Evolutionary conservation across 30 jellyfish, hydroid and myxozoan species (phyloP).

Genomic region (Turritopsis rubra): DNA sequence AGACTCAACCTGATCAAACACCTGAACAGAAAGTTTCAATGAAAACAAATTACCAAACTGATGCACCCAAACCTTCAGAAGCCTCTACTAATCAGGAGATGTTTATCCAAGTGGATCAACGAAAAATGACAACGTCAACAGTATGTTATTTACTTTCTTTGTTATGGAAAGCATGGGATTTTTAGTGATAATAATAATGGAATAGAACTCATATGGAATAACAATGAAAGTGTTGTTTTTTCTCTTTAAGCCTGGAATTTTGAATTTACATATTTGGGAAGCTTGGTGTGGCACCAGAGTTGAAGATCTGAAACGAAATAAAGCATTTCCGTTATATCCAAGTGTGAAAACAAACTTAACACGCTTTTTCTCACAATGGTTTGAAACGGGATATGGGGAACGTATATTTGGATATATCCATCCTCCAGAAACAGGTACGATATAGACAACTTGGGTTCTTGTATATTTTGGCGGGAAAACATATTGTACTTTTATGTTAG

Average conservation of each 20-base stretch:
- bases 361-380: slow-evolving; percentile 40
- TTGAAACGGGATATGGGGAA: slow-evolving; percentile 67
- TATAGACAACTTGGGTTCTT: not conserved
- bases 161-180: too few relatives aligned
- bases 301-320: slow-evolving; percentile 62
- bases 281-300: slow-evolving; percentile 87
- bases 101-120: not conserved
- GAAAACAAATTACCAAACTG: not conserved
- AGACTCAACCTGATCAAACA: not conserved
- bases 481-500: too few relatives aligned
- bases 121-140: not conserved
- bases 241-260: slow-evolving; percentile 52
- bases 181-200: too few relatives aligned
- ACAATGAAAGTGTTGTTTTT: too few relatives aligned
- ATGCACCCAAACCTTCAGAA: not conserved
- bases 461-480: too few relatives aligned
- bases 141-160: not conserved
- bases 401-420: slow-evolving; percentile 82
- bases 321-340: slow-evolving; percentile 81
- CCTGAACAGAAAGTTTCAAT: not conserved
- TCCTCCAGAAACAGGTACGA: slow-evolving; percentile 91
- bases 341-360: slow-evolving; percentile 33
- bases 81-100: not conserved
- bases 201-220: too few relatives aligned
- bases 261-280: slow-evolving; percentile 89